Percentiles rank a stretch among this genome's conserved stretches.
phyloP scores from a whole-genome alignment of 2,888 invertebrate species.

The Lasioglossum malachurum region DNA sequence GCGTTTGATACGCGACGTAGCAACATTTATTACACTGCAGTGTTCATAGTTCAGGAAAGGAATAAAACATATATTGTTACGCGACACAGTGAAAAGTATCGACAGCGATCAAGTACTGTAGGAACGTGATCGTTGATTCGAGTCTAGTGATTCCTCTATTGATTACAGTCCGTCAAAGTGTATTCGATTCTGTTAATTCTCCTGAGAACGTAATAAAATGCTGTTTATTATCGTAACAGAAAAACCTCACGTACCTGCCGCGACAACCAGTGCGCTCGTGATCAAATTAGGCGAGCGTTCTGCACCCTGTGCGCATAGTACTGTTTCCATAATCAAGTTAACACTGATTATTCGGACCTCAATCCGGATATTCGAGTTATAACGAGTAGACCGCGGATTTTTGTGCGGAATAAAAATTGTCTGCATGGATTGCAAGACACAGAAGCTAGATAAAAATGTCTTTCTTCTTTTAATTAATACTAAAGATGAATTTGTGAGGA shows the following conservation, averaged over 20 bases:
- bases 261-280: background rate
- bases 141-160: slow-evolving; percentile 27
- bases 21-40: slow-evolving; percentile 54
- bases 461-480: no score
- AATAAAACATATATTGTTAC: slow-evolving; percentile 52
- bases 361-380: background rate
- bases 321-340: background rate
- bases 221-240: slow-evolving; percentile 20
- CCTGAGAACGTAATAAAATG: background rate
- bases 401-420: background rate
- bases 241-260: slow-evolving; percentile 23
- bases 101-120: slow-evolving; percentile 20
- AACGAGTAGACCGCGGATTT: background rate
- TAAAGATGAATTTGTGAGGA: background rate
- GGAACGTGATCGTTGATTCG: slow-evolving; percentile 33
- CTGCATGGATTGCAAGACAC: background rate
- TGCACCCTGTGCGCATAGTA: background rate
- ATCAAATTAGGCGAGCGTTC: background rate
- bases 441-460: background rate
- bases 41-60: slow-evolving; percentile 51
- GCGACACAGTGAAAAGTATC: slow-evolving; percentile 41
- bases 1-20: slow-evolving; percentile 47
- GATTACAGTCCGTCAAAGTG: slow-evolving; percentile 3
- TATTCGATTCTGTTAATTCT: slow-evolving; percentile 27
- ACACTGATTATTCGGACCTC: no score